Percentiles rank a stretch among this genome's conserved stretches.
These are phyloP conservation scores for Metallyticus violacea DNA, from an alignment of 2,888 invertebrate genomes.

Conservation along the genomic window DNA sequence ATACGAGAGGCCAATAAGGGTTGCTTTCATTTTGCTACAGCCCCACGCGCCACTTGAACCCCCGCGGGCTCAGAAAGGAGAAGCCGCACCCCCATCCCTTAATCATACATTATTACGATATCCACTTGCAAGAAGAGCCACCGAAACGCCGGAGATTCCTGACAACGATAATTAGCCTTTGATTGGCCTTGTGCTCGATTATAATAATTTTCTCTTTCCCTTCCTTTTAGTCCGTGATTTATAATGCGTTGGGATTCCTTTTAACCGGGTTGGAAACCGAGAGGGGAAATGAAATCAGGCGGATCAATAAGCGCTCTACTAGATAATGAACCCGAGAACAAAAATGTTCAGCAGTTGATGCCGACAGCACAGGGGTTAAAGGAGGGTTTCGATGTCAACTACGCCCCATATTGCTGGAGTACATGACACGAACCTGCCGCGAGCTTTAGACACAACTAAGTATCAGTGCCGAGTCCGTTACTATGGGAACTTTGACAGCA, in stretches of 20 bases:
- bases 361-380: background rate
- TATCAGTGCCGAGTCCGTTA: too few species aligned
- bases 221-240: background rate
- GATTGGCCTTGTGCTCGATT: constrained; percentile 2
- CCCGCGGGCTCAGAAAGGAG: background rate
- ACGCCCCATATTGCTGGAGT: background rate
- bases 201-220: constrained; percentile 8
- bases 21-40: background rate
- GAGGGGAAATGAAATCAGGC: background rate
- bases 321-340: background rate
- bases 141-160: background rate
- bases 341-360: background rate
- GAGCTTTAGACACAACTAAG: too few species aligned
- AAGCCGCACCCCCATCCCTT: background rate
- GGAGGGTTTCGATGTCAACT: background rate
- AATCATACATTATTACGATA: constrained; percentile 11
- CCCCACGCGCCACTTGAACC: background rate
- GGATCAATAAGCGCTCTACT: background rate
- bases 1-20: background rate
- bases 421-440: background rate
- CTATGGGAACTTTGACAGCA: too few species aligned
- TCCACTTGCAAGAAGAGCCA: background rate
- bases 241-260: background rate
- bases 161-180: background rate
- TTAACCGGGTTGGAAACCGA: background rate